Percentiles rank a stretch among this genome's conserved stretches.
phyloP scores from a whole-genome alignment of 2,888 invertebrate species.

The Carabus problematicus region DNA sequence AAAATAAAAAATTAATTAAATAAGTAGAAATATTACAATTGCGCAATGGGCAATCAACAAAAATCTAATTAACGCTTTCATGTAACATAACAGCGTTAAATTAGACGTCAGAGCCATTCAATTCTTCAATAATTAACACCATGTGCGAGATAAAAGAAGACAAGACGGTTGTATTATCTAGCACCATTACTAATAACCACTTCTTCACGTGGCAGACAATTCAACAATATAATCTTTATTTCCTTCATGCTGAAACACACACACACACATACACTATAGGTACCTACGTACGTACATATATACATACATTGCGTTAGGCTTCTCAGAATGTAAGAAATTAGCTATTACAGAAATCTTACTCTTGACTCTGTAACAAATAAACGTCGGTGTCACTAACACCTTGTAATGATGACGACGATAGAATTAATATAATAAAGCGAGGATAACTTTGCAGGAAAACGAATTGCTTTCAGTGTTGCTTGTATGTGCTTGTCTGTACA shows the following conservation, averaged over 20 bases:
- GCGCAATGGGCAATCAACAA: neutral
- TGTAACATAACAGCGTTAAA: neutral
- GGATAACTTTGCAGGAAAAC: neutral
- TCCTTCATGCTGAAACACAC: neutral
- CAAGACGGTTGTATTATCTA: constrained; percentile 2
- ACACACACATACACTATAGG: too few species aligned
- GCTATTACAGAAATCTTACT: constrained; percentile 16
- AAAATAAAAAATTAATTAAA: too few species aligned
- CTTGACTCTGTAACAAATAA: constrained; percentile 12
- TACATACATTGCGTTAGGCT: too few species aligned
- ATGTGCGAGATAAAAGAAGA: constrained; percentile 14
- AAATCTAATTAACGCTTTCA: constrained; percentile 3
- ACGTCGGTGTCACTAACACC: constrained; percentile 21
- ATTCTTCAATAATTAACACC: constrained; percentile 25
- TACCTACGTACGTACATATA: too few species aligned
- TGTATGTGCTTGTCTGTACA: too few species aligned
- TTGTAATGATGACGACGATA: constrained; percentile 17
- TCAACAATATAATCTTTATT: constrained; percentile 28
- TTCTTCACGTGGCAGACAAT: constrained; percentile 15
- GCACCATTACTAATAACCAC: constrained; percentile 21
- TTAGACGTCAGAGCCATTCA: constrained; percentile 12
- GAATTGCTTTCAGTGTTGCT: too few species aligned
- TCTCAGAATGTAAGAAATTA: constrained; percentile 26
- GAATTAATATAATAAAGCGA: constrained; percentile 12
- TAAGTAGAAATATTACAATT: neutral